Percentiles rank a stretch among this genome's conserved stretches.
Conservation (phyloP, 2,797 vertebrate species). For the Dermochelys coriacea region DNA sequence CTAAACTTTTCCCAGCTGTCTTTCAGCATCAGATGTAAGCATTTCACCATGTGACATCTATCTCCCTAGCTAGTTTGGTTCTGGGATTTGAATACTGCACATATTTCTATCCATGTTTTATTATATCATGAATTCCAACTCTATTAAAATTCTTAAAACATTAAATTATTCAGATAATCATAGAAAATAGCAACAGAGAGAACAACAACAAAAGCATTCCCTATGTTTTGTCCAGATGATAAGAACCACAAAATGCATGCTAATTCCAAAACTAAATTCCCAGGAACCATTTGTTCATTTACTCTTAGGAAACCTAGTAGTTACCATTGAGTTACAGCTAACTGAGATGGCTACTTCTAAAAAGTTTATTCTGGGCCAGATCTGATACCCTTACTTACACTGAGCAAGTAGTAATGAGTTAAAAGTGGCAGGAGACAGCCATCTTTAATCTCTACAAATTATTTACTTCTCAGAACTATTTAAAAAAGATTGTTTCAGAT, state of each 20-base stretch:
- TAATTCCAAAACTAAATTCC: neutral
- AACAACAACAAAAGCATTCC: neutral
- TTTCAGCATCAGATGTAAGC: neutral
- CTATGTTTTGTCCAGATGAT: neutral
- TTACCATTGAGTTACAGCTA: neutral
- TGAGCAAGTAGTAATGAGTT: neutral
- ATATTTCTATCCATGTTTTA: neutral
- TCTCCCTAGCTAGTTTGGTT: neutral
- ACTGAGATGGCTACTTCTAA: neutral
- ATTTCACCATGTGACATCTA: constrained; percentile 1
- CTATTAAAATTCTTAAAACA: neutral
- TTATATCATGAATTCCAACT: neutral
- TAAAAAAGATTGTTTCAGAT: rapidly evolving
- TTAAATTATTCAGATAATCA: neutral
- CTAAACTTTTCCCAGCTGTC: neutral
- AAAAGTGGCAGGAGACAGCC: neutral
- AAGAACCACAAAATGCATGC: neutral
- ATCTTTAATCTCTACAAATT: neutral
- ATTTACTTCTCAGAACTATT: neutral
- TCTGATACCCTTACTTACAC: neutral
- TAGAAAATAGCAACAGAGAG: neutral
- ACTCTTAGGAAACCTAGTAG: neutral
- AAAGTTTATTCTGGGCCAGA: neutral
- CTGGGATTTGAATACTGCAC: neutral
- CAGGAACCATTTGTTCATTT: neutral